These are phyloP conservation scores for Glossophaga mutica DNA, from an alignment of 2,797 vertebrate genomes.

Conservation along the genomic window DNA sequence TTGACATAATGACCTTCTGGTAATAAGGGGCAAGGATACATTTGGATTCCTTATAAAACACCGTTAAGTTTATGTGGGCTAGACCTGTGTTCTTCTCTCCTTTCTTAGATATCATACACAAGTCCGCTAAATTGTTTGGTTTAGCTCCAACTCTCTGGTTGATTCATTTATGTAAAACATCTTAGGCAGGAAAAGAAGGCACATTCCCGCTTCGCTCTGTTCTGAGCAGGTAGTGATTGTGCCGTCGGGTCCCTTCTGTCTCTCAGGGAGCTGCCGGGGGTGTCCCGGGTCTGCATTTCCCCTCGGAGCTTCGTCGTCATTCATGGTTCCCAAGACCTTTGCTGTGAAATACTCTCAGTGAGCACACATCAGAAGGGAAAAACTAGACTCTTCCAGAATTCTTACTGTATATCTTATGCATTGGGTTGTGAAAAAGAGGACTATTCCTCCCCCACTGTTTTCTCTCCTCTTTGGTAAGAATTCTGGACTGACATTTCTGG, in stretches of 20 bases:
- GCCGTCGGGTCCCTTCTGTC: background rate
- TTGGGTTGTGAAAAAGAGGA: background rate
- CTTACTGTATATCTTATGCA: slow-evolving; percentile 64
- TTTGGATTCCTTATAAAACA: background rate
- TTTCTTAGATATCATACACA: slow-evolving; percentile 38
- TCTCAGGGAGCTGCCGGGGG: background rate
- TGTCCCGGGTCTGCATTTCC: slow-evolving; percentile 46
- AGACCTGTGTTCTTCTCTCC: slow-evolving; percentile 42
- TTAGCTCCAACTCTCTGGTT: slow-evolving; percentile 65
- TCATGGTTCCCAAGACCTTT: slow-evolving; percentile 18
- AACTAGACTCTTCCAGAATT: background rate
- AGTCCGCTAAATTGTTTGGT: slow-evolving; percentile 20
- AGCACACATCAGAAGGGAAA: slow-evolving; percentile 30
- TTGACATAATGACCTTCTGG: background rate
- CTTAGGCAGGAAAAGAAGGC: slow-evolving; percentile 62
- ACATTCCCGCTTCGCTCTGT: background rate
- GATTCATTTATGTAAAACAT: slow-evolving; percentile 63
- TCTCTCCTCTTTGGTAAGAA: background rate
- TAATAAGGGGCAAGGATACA: background rate
- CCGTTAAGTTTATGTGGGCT: background rate
- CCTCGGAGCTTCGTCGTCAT: slow-evolving; percentile 6
- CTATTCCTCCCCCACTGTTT: background rate
- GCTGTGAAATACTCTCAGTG: background rate
- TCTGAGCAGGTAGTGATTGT: background rate
- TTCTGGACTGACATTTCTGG: background rate